Percentiles rank a stretch among this genome's conserved stretches.
Evolutionary conservation across 2,888 invertebrate species (phyloP).

Genomic region (Synergus itoensis): DNA sequence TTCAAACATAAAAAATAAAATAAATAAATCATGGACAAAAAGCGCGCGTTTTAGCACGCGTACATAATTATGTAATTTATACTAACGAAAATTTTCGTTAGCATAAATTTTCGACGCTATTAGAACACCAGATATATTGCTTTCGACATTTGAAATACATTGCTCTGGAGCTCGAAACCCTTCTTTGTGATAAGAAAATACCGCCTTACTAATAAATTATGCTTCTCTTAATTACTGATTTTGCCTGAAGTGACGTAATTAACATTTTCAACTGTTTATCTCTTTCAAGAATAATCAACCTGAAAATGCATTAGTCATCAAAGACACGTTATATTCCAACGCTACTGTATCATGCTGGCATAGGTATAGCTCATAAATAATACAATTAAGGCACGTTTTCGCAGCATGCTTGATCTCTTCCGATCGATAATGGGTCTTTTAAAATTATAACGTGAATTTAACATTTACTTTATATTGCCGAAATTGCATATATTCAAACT

Average conservation of each 20-base stretch:
- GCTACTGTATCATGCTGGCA: not conserved
- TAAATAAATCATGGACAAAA: no score
- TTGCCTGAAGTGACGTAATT: not conserved
- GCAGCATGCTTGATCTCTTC: conserved; percentile 2
- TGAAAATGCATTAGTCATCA: conserved; percentile 22
- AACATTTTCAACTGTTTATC: not conserved
- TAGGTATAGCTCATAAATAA: conserved; percentile 21
- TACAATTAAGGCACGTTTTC: conserved; percentile 34
- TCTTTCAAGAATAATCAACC: not conserved
- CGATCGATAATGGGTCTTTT: conserved; percentile 10
- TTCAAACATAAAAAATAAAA: no score
- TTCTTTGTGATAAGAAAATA: conserved; percentile 1
- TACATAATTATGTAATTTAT: no score
- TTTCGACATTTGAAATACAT: no score
- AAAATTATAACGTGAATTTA: not conserved
- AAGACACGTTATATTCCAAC: conserved; percentile 1
- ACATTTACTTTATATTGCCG: not conserved
- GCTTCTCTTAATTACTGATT: not conserved
- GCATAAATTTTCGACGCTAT: no score
- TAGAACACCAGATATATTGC: no score
- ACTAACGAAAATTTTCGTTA: no score
- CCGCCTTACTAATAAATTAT: not conserved
- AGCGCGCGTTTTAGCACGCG: no score
- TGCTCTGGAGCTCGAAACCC: not conserved
- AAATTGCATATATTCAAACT: not conserved